Evolutionary conservation across 2,888 invertebrate species (phyloP).

Genomic region (Agrilus cyanescens): DNA sequence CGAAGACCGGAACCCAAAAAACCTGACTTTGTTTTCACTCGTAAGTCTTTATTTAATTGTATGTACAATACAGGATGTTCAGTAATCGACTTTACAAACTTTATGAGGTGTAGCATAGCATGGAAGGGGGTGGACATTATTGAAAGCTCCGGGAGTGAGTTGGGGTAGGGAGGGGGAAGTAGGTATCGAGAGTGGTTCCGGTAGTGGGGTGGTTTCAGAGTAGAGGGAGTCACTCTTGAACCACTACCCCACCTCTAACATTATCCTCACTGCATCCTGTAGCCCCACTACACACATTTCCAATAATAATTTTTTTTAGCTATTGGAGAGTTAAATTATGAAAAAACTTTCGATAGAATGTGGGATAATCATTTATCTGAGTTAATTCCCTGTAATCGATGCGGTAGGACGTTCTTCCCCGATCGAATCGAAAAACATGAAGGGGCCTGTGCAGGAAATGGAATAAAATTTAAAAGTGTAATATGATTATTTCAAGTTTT

Average conservation of each 20-base stretch:
- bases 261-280: too few relatives aligned
- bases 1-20: slow-evolving; percentile 45
- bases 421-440: slow-evolving; percentile 48
- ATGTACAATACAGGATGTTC: too few relatives aligned
- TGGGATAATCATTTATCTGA: slow-evolving; percentile 45
- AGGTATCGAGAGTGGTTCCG: too few relatives aligned
- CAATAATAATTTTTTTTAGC: slow-evolving; percentile 16
- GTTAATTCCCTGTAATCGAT: slow-evolving; percentile 45
- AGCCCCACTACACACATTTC: background rate
- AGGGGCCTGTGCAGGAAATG: slow-evolving; percentile 36
- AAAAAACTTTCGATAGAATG: slow-evolving; percentile 30
- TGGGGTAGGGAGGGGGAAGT: too few relatives aligned
- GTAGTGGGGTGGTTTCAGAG: too few relatives aligned
- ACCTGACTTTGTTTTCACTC: slow-evolving; percentile 39
- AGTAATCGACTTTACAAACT: too few relatives aligned
- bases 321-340: slow-evolving; percentile 28
- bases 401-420: slow-evolving; percentile 51
- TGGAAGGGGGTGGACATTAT: too few relatives aligned
- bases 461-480: slow-evolving; percentile 10
- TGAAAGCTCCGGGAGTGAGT: too few relatives aligned
- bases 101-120: too few relatives aligned
- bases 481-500: background rate
- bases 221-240: too few relatives aligned
- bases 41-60: slow-evolving; percentile 28
- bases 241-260: too few relatives aligned